Evolutionary conservation across 2,888 invertebrate genomes (phyloP), one percentile per base, ranked within the genome.

Genomic region (Flexamia atlantica): DNA sequence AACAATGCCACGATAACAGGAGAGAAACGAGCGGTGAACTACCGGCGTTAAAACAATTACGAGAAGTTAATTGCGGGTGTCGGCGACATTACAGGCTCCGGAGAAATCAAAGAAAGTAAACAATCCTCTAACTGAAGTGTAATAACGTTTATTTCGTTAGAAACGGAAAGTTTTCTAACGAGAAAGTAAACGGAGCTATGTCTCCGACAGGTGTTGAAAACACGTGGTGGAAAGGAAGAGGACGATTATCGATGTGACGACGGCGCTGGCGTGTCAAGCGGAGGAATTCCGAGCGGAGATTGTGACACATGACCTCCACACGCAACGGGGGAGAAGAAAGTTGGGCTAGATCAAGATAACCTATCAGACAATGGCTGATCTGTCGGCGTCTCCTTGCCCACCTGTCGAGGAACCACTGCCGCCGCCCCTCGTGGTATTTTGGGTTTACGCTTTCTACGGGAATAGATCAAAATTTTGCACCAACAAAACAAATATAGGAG

Each of bases 321-420:
- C 70, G 40, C 70, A 70, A 42, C 76, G 3, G 50, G 30, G 17
- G 36, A 76, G n/a, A 32, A 42, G 30, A 32, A 76, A 76, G 76
- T 76, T 46, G 50, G 42, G 42, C 40, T 72, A 36, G 72, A 72
- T 72, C 72, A 72, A 72, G 72, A 72, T 72, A 76, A 42, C 25
- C 74, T 20, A 25, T 36, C 23, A 46, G 20, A 76, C 50, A 76
- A 76, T 76, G 40, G 50, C 28, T 46, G 76, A 70, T 70, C 70
- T 23, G 40, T 53, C 50, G 53, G 4, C 1, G 53, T 23, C 20
- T 3, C 46, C 46, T 23, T 53, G 53, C 53, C 23, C 20, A 23
- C 53, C 7, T 10, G 53, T 7, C 53, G 23, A 1, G 23, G 3
- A 17, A 17, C 14, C 46, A 36, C 36, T 9, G 9, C 9, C 36